Evolutionary conservation across 2,888 invertebrate genomes (phyloP).

Genomic region (Apocheima hispidaria): DNA sequence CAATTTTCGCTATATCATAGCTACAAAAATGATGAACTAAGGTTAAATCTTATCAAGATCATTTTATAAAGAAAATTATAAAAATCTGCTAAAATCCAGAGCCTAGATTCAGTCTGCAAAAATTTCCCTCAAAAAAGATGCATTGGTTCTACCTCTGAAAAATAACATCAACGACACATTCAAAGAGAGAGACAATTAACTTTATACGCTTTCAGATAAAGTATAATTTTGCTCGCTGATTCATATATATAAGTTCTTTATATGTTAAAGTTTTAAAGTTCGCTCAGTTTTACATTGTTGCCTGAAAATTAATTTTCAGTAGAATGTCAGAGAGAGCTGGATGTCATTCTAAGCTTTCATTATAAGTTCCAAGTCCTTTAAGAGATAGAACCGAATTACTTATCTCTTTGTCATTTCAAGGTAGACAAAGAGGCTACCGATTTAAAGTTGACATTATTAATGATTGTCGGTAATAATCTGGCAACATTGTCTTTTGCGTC

Average conservation of each 20-base stretch:
- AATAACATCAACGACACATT: constrained; percentile 34
- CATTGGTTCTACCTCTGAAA: constrained; percentile 52
- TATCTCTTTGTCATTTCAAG: constrained; percentile 27
- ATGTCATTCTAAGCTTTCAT: constrained; percentile 54
- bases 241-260: constrained; percentile 26
- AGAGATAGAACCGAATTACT: constrained; percentile 28
- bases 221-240: constrained; percentile 42
- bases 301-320: constrained; percentile 73
- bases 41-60: constrained; percentile 3
- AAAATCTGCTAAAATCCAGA: constrained; percentile 34
- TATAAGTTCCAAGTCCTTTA: constrained; percentile 33
- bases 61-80: neutral
- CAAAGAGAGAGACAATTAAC: constrained; percentile 40
- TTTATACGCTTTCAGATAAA: constrained; percentile 45
- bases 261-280: constrained; percentile 47
- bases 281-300: constrained; percentile 69
- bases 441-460: constrained; percentile 29
- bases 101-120: constrained; percentile 53
- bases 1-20: too few species aligned
- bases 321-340: constrained; percentile 63
- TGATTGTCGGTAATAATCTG: constrained; percentile 18
- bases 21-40: neutral
- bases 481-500: neutral
- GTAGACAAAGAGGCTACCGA: constrained; percentile 33
- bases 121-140: constrained; percentile 66